A percentile compares a stretch with the other conserved stretches of the same genome.
Evolutionary conservation across 2,888 invertebrate genomes (phyloP).

Genomic region (Psococerastis gibbosa): DNA sequence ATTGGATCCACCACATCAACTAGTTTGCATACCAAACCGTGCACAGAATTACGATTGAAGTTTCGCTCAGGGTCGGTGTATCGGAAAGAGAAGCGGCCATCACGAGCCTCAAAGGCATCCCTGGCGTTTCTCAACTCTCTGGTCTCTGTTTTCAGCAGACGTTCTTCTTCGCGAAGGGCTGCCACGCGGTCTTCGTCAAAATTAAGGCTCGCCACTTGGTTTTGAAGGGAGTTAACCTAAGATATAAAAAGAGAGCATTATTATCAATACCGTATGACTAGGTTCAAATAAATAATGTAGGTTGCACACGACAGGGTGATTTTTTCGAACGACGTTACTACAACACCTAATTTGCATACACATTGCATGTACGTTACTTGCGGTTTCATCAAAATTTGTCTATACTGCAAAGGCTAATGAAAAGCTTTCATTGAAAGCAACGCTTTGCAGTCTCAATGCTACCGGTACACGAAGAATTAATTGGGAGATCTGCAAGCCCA

Average conservation of each 20-base stretch:
- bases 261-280: no score
- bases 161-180: conserved; percentile 31
- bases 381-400: no score
- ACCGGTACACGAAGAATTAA: no score
- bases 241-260: conserved; percentile 16
- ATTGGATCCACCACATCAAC: conserved; percentile 49
- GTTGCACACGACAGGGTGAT: no score
- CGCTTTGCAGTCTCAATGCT: no score
- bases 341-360: no score
- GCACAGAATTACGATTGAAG: conserved; percentile 45
- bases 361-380: no score
- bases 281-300: no score
- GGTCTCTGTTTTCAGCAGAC: conserved; percentile 33
- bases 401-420: no score
- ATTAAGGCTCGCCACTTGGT: conserved; percentile 20
- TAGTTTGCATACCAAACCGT: conserved; percentile 63
- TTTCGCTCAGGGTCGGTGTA: conserved; percentile 60
- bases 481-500: no score
- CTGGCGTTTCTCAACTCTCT: conserved; percentile 33
- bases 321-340: no score
- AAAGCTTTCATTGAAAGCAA: no score
- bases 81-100: conserved; percentile 41
- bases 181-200: conserved; percentile 42
- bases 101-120: conserved; percentile 36
- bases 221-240: conserved; percentile 9